Evolutionary conservation across 2,797 vertebrate genomes (phyloP), one percentile per base, ranked within the genome.

Genomic region (Scomberomorus guttatus): DNA sequence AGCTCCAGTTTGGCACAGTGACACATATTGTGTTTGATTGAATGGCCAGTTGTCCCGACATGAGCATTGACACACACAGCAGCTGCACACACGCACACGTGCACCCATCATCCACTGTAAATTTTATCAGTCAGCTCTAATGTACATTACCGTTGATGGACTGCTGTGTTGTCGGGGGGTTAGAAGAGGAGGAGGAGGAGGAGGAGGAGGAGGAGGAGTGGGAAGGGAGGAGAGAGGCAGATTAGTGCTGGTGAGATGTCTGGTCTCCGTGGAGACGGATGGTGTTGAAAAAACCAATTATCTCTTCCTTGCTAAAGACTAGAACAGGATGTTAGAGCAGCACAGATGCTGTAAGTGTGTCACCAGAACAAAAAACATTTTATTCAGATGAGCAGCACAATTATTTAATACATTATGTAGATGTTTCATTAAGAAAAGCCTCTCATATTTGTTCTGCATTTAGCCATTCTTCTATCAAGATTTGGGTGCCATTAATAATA

Each of bases 251-350:
- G 85, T 85, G 87, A 90, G 89, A 93, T 89, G 86, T 91, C 88
- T 94, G 82, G 93, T 92, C 90, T 91, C 93, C 89, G 80, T 93
- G 91, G 94, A 90, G 92, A 93, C 86, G 67, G 85, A 86, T 80
- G 83, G 83, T 87, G 91, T 91, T 90, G 90, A 90, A 89, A 92
- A 90, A 93, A 89, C 77, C 82, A 93, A 94, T 93, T 92, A 93
- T 94, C 89, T 92, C 85, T 81, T 89, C 85, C 84, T 89, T 85
- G 78, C 83, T 90, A 86, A 92, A 90, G 90, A 92, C 79, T 84
- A 76, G 83, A 90, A 87, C 87, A 87, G 89, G 88, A 90, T 92
- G 90, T 90, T 85, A 76, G 84, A 87, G 79, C 85, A 73, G 75
- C 71, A 39, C 81, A 80, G 85, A 86, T 79, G 90, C 90, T 91